Base-by-base conservation (phyloP, 2,113 vertebrate genomes). In the Campylomormyrus numenius region DNA sequence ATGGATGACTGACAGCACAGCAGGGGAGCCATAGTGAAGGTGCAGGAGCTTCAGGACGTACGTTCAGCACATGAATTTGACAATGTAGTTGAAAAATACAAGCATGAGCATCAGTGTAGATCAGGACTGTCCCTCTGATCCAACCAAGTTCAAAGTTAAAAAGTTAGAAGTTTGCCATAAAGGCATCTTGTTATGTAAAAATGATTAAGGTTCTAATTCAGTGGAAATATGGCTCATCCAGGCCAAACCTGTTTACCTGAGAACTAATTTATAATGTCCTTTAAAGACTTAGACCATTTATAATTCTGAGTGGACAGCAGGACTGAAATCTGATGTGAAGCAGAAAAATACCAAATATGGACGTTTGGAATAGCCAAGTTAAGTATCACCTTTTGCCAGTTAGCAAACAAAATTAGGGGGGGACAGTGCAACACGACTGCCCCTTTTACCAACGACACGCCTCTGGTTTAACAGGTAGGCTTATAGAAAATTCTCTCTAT, bases 1-100 rank as follows among this genome's bases (percentile, higher is more conserved):
- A 93, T 92, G 92, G 91, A 93, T 93, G 92, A 85, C 89, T 52
- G 89, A 85, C 56, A 77, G 89, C 56, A 11, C 53, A 24, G 87
- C 48, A 46, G 86, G 15, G 19, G 2, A n/a, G 66, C 6, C 19
- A n/a, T 0, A 2, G 89, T 39, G 24, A 31, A 50, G 17, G 48
- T 35, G 77, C 39, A 56, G 50, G 19, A 24, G 5, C 89, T 85
- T 58, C 39, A 46, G 39, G n/a, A 13, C 1, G 15, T 15, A 50
- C 62, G 52, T 52, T 52, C n/a, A 87, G 19, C 39, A 70, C 6
- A 87, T 19, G 52, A 70, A 70, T 39, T 8, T 10, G 10, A 19
- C n/a, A 87, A 13, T 1, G 83, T 24, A 45, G 83, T 0, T 45
- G 10, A 48, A 31, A 56, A 39, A 35, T 27, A 50, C 42, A 88